Conservation (phyloP, 2,797 vertebrate species). For the Dendrocincla tyrannina region DNA sequence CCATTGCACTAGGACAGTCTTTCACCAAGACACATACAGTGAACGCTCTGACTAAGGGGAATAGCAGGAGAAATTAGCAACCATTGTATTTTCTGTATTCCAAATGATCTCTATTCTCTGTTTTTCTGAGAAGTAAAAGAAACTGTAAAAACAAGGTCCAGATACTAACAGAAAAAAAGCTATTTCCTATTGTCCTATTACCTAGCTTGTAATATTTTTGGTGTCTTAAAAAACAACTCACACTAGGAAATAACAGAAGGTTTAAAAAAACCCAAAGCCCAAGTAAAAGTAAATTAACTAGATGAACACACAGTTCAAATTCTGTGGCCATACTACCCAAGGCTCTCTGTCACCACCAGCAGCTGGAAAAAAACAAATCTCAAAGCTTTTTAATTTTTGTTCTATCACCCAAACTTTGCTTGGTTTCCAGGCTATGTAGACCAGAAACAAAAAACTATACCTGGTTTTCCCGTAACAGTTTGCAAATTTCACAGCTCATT, state of each 20-base stretch:
- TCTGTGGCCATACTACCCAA: background rate
- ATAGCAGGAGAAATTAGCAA: background rate
- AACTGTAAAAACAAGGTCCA: background rate
- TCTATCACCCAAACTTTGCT: background rate
- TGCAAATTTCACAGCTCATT: background rate
- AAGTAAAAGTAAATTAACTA: background rate
- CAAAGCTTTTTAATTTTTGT: background rate
- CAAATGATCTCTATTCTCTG: background rate
- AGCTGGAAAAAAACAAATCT: background rate
- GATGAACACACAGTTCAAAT: background rate
- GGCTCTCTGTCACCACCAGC: background rate
- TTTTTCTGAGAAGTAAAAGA: background rate
- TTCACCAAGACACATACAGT: background rate
- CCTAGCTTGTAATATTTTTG: background rate
- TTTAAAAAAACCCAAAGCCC: background rate
- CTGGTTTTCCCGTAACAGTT: background rate
- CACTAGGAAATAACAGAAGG: background rate
- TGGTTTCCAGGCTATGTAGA: background rate
- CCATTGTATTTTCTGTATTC: background rate
- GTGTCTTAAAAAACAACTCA: background rate
- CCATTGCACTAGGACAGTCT: background rate
- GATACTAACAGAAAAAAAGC: background rate
- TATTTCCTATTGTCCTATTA: background rate
- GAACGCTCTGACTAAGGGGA: background rate
- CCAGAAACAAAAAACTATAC: background rate